These are phyloP conservation scores for Anoplius nigerrimus DNA, from an alignment of 2,888 invertebrate species.

Conservation along the genomic window DNA sequence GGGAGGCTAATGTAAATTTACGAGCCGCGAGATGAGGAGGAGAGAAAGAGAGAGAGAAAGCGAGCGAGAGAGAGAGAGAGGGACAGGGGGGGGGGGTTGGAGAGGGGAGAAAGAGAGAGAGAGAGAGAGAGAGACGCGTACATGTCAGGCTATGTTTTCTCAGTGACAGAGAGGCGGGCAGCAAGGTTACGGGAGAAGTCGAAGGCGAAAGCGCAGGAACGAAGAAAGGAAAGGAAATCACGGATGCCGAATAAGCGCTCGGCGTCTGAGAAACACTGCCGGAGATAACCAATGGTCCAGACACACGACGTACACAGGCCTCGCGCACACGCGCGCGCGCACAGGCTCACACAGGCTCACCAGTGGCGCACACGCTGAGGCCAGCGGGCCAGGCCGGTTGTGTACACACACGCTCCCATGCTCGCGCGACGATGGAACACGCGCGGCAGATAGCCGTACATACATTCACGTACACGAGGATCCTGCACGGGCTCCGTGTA, in stretches of 20 bases:
- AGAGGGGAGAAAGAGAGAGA: background rate
- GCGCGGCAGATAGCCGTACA: constrained; percentile 3
- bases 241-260: constrained; percentile 15
- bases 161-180: no score
- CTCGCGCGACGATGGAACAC: constrained; percentile 3
- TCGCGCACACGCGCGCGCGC: constrained; percentile 31
- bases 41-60: background rate
- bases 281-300: constrained; percentile 60
- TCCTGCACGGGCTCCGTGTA: constrained; percentile 59
- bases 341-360: background rate
- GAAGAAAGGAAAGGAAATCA: constrained; percentile 6
- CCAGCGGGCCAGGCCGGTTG: no score
- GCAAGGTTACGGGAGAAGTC: background rate
- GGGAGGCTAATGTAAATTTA: constrained; percentile 6
- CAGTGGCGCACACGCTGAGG: no score
- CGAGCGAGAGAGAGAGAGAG: background rate
- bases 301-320: constrained; percentile 35
- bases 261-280: constrained; percentile 61
- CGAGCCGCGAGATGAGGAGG: constrained; percentile 1
- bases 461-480: constrained; percentile 1
- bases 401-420: constrained; percentile 8
- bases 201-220: constrained; percentile 26
- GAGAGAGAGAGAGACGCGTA: background rate
- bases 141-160: background rate
- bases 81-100: background rate